Evolutionary conservation across 2,888 invertebrate genomes (phyloP), one percentile per base, ranked within the genome.

Genomic region (Erebia ligea): DNA sequence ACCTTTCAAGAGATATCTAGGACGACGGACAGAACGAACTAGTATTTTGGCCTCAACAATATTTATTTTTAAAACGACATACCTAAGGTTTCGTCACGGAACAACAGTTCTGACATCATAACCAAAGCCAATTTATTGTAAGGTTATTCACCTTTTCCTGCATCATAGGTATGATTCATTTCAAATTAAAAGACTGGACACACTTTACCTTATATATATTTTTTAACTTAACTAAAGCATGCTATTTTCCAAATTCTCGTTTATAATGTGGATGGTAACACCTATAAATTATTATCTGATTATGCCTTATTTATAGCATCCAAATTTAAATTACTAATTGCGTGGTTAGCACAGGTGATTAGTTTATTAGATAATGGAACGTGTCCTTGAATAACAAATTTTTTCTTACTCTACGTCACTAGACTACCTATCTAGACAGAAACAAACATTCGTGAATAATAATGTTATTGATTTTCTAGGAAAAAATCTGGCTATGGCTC

Each of bases 71-170:
- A 17, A 59, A 59, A 59, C 17, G 17, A 17, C 17, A 15, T 11
- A 34, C 45, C 6, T 42, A 2, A 48, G 6, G 19, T 45, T 61
- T 45, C 21, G 45, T 62, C 42, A 48, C 8, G 17, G 19, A 54
- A 54, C 19, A 62, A 9, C 13, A 15, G 19, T n/a, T 25, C 34
- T 59, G 48, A 62, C 45, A 21, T 62, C 62, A 21, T 2, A 11
- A 62, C 48, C 21, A 25, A 62, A 21, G 15, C 48, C 48, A 59
- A 61, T 59, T 17, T 10, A 61, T 62, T 48, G 15, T 13, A 13
- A 48, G 62, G 62, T 62, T 62, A 21, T 48, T 62, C 21, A 62
- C 62, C 62, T 62, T 62, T 62, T 34, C 21, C 19, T 48, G 48
- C 45, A 45, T 62, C 48, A 21, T 48, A 45, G 61, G 17, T 19